Conservation (phyloP, 1,140 invertebrate genomes). For the Tribolium madens region DNA sequence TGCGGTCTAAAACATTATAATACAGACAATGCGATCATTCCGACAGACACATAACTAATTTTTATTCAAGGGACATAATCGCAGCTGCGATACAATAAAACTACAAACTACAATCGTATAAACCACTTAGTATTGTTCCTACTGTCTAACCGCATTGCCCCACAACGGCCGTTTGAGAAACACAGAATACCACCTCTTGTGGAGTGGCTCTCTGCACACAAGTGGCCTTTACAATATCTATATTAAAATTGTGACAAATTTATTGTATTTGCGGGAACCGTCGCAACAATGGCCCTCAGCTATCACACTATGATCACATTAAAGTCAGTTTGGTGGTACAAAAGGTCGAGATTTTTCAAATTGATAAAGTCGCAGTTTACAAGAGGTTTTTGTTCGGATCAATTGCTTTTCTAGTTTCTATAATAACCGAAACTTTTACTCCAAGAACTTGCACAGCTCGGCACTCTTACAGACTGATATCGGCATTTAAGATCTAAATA, state of each 20-base stretch:
- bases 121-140: conserved; percentile 55
- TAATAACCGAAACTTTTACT: conserved; percentile 14
- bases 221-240: conserved; percentile 55
- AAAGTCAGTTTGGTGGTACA: conserved; percentile 52
- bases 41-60: conserved; percentile 40
- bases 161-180: conserved; percentile 50
- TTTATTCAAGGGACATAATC: conserved; percentile 43
- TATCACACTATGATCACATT: conserved; percentile 43
- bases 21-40: conserved; percentile 43
- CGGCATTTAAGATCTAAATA: not conserved
- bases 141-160: conserved; percentile 54
- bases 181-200: conserved; percentile 51
- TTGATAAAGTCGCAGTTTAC: conserved; percentile 46
- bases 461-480: not conserved
- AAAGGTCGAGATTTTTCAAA: conserved; percentile 43
- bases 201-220: conserved; percentile 41
- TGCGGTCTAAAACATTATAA: conserved; percentile 37
- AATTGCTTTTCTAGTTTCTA: conserved; percentile 1
- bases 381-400: conserved; percentile 38
- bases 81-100: conserved; percentile 51
- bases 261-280: conserved; percentile 55
- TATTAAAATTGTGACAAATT: conserved; percentile 57
- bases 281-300: conserved; percentile 43
- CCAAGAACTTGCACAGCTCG: not conserved
- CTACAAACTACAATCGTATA: conserved; percentile 48